Percentiles rank a stretch among this genome's conserved stretches.
Evolutionary conservation across 2,797 vertebrate species (phyloP).

Genomic region (Lithobates pipiens): DNA sequence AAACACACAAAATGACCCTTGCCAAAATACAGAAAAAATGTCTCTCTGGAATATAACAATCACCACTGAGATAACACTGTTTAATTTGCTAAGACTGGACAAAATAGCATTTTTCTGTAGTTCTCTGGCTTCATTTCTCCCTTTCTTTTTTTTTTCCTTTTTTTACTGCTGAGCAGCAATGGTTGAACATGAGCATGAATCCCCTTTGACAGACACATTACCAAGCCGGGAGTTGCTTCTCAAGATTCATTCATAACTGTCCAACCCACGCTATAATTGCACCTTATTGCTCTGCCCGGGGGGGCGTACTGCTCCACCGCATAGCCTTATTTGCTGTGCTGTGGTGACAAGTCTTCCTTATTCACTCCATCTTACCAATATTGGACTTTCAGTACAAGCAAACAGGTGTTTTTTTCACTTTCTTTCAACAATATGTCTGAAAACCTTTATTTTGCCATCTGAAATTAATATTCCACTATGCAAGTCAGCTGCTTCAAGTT

Average conservation of each 20-base stretch:
- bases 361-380: conserved; percentile 42
- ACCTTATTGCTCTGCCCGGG: conserved; percentile 60
- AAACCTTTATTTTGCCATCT: conserved; percentile 23
- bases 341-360: conserved; percentile 50
- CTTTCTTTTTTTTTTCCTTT: background rate
- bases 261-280: conserved; percentile 61
- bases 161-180: conserved; percentile 19
- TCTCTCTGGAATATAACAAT: conserved; percentile 19
- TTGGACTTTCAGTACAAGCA: conserved; percentile 33
- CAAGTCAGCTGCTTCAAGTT: conserved; percentile 4
- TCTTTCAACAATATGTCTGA: conserved; percentile 26
- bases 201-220: conserved; percentile 62
- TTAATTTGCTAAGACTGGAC: conserved; percentile 12
- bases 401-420: conserved; percentile 34
- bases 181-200: conserved; percentile 55
- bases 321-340: conserved; percentile 51
- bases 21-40: conserved; percentile 15
- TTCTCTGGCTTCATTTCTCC: background rate
- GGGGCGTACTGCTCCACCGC: conserved; percentile 41
- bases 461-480: conserved; percentile 27
- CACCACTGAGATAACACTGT: conserved; percentile 3
- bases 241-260: conserved; percentile 62
- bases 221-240: conserved; percentile 60
- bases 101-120: background rate
- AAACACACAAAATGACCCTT: conserved; percentile 47